A percentile compares a stretch with the other conserved stretches of the same genome.
These are phyloP conservation scores for Prionailurus bengalensis DNA, from an alignment of 2,113 vertebrate genomes.

Conservation along the genomic window DNA sequence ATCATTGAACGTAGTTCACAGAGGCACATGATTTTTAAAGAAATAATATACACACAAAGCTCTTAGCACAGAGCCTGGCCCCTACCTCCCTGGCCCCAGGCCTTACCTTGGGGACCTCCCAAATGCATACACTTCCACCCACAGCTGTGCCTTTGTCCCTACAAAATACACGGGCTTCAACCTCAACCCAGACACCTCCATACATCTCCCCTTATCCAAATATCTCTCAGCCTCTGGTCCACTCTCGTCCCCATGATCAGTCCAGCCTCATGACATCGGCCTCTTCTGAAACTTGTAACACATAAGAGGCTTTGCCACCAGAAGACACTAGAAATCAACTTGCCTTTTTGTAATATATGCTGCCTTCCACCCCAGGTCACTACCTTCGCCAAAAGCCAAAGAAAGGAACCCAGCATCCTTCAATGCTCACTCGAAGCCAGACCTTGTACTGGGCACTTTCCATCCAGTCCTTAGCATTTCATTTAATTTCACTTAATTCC, in stretches of 20 bases:
- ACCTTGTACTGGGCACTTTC: background rate
- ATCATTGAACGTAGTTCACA: background rate
- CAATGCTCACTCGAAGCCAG: rapidly evolving
- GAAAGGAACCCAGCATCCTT: rapidly evolving
- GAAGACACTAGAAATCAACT: background rate
- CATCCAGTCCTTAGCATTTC: background rate
- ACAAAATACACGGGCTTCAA: background rate
- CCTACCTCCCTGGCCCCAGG: rapidly evolving
- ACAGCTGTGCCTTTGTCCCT: background rate
- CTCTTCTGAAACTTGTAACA: background rate
- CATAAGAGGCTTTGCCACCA: background rate
- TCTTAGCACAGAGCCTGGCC: background rate
- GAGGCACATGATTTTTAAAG: background rate
- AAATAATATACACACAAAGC: background rate
- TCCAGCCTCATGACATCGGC: rapidly evolving
- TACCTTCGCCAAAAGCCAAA: background rate
- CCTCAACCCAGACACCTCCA: background rate
- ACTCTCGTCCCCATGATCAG: too few species aligned
- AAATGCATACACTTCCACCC: background rate
- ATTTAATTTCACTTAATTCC: background rate
- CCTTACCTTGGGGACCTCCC: background rate
- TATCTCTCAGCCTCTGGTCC: background rate
- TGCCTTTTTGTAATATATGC: background rate
- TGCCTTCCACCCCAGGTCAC: background rate
- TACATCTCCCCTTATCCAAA: background rate